These are phyloP conservation scores for Bembecia ichneumoniformis DNA, from an alignment of 2,888 invertebrate genomes.

Conservation along the genomic window DNA sequence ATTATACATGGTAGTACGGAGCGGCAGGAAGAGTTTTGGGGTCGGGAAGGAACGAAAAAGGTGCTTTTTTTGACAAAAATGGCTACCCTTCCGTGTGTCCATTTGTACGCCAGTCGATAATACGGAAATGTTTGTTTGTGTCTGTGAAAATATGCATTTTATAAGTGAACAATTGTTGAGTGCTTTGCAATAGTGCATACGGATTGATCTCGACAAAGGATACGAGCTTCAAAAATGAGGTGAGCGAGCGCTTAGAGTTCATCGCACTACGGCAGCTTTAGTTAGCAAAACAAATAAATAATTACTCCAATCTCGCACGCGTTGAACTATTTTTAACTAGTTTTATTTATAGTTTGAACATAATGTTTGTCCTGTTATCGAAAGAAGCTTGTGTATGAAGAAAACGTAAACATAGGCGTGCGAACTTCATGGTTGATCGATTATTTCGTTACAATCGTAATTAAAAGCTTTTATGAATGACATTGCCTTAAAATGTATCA, in stretches of 20 bases:
- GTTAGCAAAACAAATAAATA: constrained; percentile 68
- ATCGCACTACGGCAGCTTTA: constrained; percentile 52
- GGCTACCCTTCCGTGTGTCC: constrained; percentile 51
- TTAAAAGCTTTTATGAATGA: constrained; percentile 60
- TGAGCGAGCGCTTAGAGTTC: constrained; percentile 56
- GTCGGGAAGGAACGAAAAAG: constrained; percentile 45
- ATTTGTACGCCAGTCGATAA: constrained; percentile 47
- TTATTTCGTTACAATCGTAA: constrained; percentile 49
- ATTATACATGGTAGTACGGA: too few species aligned
- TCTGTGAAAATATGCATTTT: constrained; percentile 63
- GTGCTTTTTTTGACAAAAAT: constrained; percentile 63
- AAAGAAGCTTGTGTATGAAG: constrained; percentile 20
- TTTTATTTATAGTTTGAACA: constrained; percentile 38
- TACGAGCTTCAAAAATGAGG: constrained; percentile 64
- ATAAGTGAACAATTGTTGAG: constrained; percentile 66
- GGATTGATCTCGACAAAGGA: constrained; percentile 68
- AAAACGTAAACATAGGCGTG: constrained; percentile 54
- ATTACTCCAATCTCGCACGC: constrained; percentile 42
- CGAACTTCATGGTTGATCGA: constrained; percentile 50
- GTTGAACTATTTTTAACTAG: constrained; percentile 49
- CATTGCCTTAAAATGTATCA: constrained; percentile 27
- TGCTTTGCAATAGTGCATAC: constrained; percentile 63
- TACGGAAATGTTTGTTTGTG: constrained; percentile 49
- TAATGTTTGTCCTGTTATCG: constrained; percentile 33
- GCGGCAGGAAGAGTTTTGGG: constrained; percentile 19